Base-by-base conservation (phyloP, 2,113 vertebrate genomes). In the Oceanites oceanicus region DNA sequence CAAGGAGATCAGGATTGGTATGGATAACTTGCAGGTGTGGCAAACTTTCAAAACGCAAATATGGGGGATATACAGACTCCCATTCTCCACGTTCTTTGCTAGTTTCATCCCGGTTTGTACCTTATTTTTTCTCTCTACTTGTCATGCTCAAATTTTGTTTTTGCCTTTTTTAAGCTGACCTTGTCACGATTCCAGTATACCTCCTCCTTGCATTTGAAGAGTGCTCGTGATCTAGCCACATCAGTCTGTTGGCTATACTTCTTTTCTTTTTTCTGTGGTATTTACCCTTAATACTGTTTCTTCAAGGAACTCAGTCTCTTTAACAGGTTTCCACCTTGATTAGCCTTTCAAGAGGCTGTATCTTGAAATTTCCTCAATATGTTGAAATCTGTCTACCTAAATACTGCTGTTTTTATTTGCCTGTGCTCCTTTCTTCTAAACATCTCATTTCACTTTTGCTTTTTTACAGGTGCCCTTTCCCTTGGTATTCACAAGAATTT, bases 401-500 rank as follows among this genome's bases (percentile, higher is more conserved):
- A 38, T 70, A 36, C 9, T 0, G 1, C 1, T 76, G 5, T 0
- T 72, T 68, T 42, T 30, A 42, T 62, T 83, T 82, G 7, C 4
- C 6, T n/a, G 4, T 66, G 70, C 36, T 62, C 3, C 8, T 65
- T 47, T 73, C 19, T 68, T 65, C 36, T 94, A 44, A 80, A 34
- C 6, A 15, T 38, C 7, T 68, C 1, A n/a, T 66, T 84, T 74
- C 22, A 29, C 25, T 80, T 38, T 62, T 36, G 5, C 1, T 21
- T 67, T 83, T 70, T 66, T 20, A 40, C 16, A 44, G 20, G n/a
- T 23, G 4, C 5, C 11, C 7, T 62, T 79, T 23, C 12, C 14
- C 9, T 73, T 91, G 14, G 34, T 61, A 22, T 65, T 87, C 3
- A 5, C 40, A 70, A 11, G 15, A 52, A 67, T 23, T 77, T 77